Evolutionary conservation across 2,888 invertebrate species (phyloP).

Genomic region (Parelbella ahira): DNA sequence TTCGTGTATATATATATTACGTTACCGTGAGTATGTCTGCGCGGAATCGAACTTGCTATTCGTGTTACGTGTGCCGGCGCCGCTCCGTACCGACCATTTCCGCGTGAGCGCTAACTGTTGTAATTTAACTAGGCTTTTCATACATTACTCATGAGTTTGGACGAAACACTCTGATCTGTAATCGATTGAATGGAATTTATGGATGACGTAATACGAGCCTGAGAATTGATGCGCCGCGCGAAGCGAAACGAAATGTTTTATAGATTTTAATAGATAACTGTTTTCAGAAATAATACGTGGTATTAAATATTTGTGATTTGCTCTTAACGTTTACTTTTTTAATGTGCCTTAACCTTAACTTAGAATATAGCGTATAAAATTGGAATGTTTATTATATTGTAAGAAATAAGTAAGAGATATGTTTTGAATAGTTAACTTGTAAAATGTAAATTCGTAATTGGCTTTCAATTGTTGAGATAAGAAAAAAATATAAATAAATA

Average conservation of each 20-base stretch:
- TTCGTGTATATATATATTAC: no score
- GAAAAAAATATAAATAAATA: no score
- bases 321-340: no score
- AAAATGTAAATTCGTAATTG: no score
- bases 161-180: conserved; percentile 14
- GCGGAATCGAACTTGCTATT: conserved; percentile 14
- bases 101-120: conserved; percentile 28
- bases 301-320: background rate
- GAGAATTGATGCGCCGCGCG: conserved; percentile 12
- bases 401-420: no score
- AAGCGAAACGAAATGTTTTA: conserved; percentile 2
- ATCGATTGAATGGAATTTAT: conserved; percentile 25
- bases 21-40: no score
- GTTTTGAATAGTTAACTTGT: no score
- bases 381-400: no score
- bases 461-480: no score
- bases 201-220: conserved; percentile 18
- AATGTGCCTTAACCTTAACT: no score
- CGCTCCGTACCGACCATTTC: conserved; percentile 27
- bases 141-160: conserved; percentile 30
- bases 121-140: conserved; percentile 27
- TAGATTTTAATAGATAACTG: conserved; percentile 7
- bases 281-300: no score
- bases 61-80: conserved; percentile 19
- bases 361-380: no score